Conservation (phyloP, 2,888 invertebrate genomes). For the Adineta ricciae region DNA sequence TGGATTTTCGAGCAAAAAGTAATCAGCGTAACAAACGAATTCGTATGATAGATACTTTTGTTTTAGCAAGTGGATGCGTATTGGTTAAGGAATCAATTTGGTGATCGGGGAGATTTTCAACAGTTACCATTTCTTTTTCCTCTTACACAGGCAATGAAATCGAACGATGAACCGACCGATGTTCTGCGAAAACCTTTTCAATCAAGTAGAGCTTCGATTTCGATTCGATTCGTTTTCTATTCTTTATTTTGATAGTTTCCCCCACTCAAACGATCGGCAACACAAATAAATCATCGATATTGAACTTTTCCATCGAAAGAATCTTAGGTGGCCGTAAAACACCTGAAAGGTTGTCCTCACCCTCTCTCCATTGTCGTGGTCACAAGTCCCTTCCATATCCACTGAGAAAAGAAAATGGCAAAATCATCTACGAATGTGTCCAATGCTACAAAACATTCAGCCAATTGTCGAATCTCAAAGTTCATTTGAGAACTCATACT, state of each 20-base stretch:
- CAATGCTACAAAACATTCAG: slow-evolving; percentile 96
- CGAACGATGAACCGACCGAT: not conserved
- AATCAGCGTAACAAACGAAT: not conserved
- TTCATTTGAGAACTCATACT: slow-evolving; percentile 89
- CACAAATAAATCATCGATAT: not conserved
- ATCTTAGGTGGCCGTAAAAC: not conserved
- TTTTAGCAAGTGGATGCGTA: not conserved
- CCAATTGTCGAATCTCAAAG: slow-evolving; percentile 91
- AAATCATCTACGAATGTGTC: slow-evolving; percentile 98
- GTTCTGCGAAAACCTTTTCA: not conserved
- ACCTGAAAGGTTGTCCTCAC: not conserved
- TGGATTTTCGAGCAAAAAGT: not conserved
- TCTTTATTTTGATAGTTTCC: not conserved
- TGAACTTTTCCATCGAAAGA: not conserved
- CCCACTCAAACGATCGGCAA: not conserved
- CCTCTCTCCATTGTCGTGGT: not conserved
- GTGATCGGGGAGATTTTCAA: not conserved
- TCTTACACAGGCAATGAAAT: not conserved
- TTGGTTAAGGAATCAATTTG: not conserved
- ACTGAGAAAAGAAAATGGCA: slow-evolving; percentile 90
- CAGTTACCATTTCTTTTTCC: not conserved
- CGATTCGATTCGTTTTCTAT: not conserved
- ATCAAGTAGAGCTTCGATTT: not conserved
- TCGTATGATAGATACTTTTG: too few relatives aligned
- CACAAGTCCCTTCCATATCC: slow-evolving; percentile 64